Conservation (phyloP, 2,888 invertebrate genomes). For the Orthonevra nobilis region DNA sequence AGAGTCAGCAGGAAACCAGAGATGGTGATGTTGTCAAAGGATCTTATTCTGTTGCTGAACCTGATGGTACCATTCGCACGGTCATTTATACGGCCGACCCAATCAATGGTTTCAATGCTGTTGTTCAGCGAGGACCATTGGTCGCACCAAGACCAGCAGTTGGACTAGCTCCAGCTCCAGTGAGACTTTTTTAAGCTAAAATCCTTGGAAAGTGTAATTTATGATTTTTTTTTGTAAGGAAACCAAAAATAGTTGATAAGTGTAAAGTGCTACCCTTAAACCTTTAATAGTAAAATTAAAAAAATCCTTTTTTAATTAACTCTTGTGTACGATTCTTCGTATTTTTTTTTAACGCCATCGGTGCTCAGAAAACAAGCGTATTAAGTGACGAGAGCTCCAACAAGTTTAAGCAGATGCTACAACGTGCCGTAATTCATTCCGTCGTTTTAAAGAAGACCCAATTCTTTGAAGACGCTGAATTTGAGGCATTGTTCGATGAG, state of each 20-base stretch:
- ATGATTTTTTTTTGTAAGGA: constrained; percentile 45
- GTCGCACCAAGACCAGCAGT: constrained; percentile 44
- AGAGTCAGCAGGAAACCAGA: constrained; percentile 82
- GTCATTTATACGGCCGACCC: constrained; percentile 78
- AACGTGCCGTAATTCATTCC: too few species aligned
- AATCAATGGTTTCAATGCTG: constrained; percentile 77
- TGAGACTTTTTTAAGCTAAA: constrained; percentile 36
- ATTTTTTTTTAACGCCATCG: too few species aligned
- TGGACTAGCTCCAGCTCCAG: constrained; percentile 44
- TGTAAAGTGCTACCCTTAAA: constrained; percentile 7
- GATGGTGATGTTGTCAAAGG: constrained; percentile 84
- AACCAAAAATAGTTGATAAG: constrained; percentile 40
- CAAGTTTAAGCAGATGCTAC: too few species aligned
- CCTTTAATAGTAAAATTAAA: not conserved
- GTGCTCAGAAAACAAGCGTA: too few species aligned
- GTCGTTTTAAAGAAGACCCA: too few species aligned
- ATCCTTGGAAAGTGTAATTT: constrained; percentile 25
- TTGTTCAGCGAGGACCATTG: constrained; percentile 83
- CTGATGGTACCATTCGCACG: constrained; percentile 77
- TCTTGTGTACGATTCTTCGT: too few species aligned
- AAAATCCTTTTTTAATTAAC: too few species aligned
- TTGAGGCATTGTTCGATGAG: too few species aligned
- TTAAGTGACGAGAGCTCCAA: too few species aligned
- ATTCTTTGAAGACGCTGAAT: too few species aligned
- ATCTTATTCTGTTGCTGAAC: constrained; percentile 77